Evolutionary conservation across 2,888 invertebrate species (phyloP), one percentile per base, ranked within the genome.

Genomic region (Drosophila multiciliata): DNA sequence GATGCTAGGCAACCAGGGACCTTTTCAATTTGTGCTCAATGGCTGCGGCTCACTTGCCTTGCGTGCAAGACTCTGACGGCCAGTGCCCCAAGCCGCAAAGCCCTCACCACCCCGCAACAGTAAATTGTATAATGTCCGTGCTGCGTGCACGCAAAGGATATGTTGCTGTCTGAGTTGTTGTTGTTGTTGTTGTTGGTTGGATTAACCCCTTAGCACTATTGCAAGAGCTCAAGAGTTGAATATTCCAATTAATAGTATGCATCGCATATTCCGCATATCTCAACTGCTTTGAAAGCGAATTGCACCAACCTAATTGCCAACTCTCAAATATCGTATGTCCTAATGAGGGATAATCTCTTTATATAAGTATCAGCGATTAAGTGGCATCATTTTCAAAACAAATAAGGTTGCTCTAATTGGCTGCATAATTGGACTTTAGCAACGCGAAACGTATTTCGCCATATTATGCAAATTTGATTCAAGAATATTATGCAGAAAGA

Each of bases 11-110:
- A 75, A 63, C 75, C 57, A 42, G 81, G 81, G 67, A 72, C 64
- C 77, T 72, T 80, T 78, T 80, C 78, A 78, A 80, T 76, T 76
- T 76, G 60, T 62, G 66, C 77, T 59, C 78, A 67, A 76, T 77
- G 80, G 59, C 62, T 71, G 72, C 77, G 66, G 38, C 72, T 66
- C 60, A 80, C 72, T 78, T 80, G 81, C 63, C 71, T 78, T 78
- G 77, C 77, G 77, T 78, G 77, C 77, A 33, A 29, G 38, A 64
- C 68, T 60, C 20, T 57, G 57, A 33, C 35, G 52, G 36, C 54
- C 66, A 58, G 26, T 45, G 42, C n/a, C 61, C 20, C 58, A 54
- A 49, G 55, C 7, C 15, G 4, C n/a, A 29, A 29, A 32, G n/a
- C 26, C 15, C 5, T 12, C 32, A 3, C 12, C 7, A 2, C n/a